Evolutionary conservation across 1,140 invertebrate genomes (phyloP).

Genomic region (Frieseomelitta varia): DNA sequence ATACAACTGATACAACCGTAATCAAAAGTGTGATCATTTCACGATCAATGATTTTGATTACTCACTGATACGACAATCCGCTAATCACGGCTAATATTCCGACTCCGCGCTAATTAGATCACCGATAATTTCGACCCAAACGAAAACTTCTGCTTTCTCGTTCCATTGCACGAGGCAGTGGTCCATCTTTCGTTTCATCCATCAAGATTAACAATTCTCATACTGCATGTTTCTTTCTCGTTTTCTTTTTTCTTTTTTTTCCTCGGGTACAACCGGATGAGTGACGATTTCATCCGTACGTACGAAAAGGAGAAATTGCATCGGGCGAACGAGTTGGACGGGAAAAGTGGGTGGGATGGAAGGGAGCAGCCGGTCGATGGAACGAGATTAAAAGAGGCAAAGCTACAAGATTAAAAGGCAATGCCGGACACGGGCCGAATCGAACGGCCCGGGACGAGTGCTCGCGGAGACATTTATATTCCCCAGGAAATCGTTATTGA

Average conservation of each 20-base stretch:
- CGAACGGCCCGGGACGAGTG: slow-evolving; percentile 46
- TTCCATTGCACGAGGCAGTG: background rate
- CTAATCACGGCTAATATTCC: too few species aligned
- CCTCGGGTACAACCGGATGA: slow-evolving; percentile 39
- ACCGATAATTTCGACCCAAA: too few species aligned
- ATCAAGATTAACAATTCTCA: background rate
- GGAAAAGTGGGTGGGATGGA: background rate
- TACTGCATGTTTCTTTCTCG: too few species aligned
- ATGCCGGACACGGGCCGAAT: slow-evolving; percentile 60
- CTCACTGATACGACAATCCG: too few species aligned
- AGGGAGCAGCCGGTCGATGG: slow-evolving; percentile 60
- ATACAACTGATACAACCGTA: too few species aligned
- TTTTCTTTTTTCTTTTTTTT: too few species aligned
- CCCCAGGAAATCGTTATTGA: slow-evolving; percentile 69
- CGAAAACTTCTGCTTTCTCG: background rate
- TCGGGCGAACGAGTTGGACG: slow-evolving; percentile 21
- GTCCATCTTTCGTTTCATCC: background rate
- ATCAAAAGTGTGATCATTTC: too few species aligned
- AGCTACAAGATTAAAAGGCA: slow-evolving; percentile 75
- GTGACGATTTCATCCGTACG: slow-evolving; percentile 18
- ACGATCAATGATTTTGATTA: too few species aligned
- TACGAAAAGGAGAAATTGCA: slow-evolving; percentile 68
- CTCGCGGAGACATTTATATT: slow-evolving; percentile 72
- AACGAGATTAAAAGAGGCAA: slow-evolving; percentile 75
- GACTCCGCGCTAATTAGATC: too few species aligned